These are phyloP conservation scores for Dryoscopus gambensis DNA, from an alignment of 2,113 vertebrate genomes.

Conservation along the genomic window DNA sequence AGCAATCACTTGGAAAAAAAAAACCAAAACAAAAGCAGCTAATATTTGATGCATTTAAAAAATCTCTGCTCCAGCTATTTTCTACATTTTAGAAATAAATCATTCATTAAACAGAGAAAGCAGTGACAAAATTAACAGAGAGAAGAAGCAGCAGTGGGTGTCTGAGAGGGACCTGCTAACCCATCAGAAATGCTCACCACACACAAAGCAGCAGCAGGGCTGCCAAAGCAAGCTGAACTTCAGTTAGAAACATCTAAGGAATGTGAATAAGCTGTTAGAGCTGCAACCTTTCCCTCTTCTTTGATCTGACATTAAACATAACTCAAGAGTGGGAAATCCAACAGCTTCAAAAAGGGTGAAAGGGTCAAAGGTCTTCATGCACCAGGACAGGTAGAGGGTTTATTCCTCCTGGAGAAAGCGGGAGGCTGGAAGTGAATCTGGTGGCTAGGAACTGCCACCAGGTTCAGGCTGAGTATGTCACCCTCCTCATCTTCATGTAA, in stretches of 20 bases:
- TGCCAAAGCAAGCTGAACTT: slow-evolving; percentile 28
- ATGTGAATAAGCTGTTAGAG: neutral
- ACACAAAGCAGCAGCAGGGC: neutral
- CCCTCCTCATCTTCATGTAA: neutral
- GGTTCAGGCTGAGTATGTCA: neutral
- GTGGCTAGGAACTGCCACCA: neutral
- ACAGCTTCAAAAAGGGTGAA: neutral
- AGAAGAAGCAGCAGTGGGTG: neutral
- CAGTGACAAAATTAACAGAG: neutral
- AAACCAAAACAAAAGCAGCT: neutral
- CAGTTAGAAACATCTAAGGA: slow-evolving; percentile 21
- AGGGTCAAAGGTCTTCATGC: neutral
- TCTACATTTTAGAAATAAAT: neutral
- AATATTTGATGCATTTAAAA: slow-evolving; percentile 21
- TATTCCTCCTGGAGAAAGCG: neutral
- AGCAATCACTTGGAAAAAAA: neutral
- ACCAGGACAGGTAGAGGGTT: neutral
- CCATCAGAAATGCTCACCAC: neutral
- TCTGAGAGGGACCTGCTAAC: neutral
- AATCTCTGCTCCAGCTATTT: neutral
- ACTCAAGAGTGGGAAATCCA: neutral
- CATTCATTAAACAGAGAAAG: neutral
- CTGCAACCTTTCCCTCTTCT: slow-evolving; percentile 15
- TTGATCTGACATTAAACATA: slow-evolving; percentile 6
- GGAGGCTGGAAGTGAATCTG: neutral